Evolutionary conservation across 1,140 invertebrate species (phyloP).

Genomic region (Trialeurodes vaporariorum): DNA sequence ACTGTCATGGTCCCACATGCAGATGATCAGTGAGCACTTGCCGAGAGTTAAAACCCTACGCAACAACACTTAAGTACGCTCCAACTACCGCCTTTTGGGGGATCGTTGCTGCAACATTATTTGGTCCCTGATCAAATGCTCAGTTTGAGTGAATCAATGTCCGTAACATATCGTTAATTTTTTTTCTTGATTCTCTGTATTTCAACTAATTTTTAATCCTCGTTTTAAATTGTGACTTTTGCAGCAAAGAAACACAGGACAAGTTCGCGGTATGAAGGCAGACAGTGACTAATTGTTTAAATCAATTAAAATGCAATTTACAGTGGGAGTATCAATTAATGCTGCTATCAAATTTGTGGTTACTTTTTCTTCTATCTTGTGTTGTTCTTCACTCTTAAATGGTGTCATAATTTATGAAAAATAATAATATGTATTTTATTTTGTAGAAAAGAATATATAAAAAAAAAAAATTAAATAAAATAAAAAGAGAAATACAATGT

Average conservation of each 20-base stretch:
- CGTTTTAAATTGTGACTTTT: conserved; percentile 26
- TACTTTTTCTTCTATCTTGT: not conserved
- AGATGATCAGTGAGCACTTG: too few relatives aligned
- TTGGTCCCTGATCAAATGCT: too few relatives aligned
- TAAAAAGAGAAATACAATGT: too few relatives aligned
- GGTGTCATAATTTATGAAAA: not conserved
- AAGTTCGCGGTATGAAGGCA: conserved; percentile 64
- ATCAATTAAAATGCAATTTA: too few relatives aligned
- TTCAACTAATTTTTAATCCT: not conserved
- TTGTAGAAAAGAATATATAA: not conserved
- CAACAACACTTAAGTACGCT: too few relatives aligned
- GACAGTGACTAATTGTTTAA: conserved; percentile 29
- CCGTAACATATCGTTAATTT: not conserved
- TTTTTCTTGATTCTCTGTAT: not conserved
- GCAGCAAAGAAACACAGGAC: conserved; percentile 61
- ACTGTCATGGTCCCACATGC: too few relatives aligned
- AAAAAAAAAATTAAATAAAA: not conserved
- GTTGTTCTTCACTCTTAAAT: not conserved
- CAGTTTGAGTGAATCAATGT: too few relatives aligned
- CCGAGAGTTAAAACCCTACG: too few relatives aligned
- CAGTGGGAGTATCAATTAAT: not conserved
- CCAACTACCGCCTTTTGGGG: too few relatives aligned
- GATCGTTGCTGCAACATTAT: too few relatives aligned
- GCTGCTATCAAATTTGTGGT: not conserved
- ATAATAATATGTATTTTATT: not conserved